These are phyloP conservation scores for Sebastes dallii DNA, from an alignment of 2,797 vertebrate genomes.

Conservation along the genomic window DNA sequence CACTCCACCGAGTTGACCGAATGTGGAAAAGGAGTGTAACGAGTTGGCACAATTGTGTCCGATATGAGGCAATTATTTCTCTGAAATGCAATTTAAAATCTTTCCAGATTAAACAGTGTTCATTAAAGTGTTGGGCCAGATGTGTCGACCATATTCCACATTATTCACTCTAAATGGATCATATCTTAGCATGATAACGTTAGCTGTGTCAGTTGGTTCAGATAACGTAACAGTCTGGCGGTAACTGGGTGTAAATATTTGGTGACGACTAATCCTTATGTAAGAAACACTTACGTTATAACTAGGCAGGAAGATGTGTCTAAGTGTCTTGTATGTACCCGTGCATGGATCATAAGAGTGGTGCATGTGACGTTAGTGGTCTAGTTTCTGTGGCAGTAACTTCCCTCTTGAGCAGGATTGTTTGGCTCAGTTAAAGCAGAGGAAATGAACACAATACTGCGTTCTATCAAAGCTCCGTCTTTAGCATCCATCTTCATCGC, in stretches of 20 bases:
- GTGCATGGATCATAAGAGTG: neutral
- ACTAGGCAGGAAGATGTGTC: neutral
- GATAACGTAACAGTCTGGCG: too few relatives aligned
- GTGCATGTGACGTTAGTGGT: neutral
- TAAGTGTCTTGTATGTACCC: neutral
- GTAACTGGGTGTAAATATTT: too few relatives aligned
- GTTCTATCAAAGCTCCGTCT: constrained; percentile 31
- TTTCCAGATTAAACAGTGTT: neutral
- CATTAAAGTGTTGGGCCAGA: neutral
- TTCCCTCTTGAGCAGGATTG: neutral
- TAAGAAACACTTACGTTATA: neutral
- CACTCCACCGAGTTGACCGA: neutral
- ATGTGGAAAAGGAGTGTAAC: neutral
- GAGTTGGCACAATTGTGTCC: neutral
- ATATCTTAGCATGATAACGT: neutral
- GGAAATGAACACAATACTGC: constrained; percentile 46
- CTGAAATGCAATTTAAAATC: neutral
- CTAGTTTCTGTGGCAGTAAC: neutral
- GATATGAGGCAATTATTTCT: neutral
- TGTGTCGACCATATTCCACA: neutral
- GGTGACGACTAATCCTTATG: neutral
- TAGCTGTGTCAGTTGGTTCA: neutral
- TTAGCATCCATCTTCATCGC: constrained; percentile 20
- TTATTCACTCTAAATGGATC: neutral
- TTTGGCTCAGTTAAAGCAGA: constrained; percentile 18